A percentile compares a stretch with the other conserved stretches of the same genome.
Evolutionary conservation across 2,797 vertebrate genomes (phyloP).

Genomic region (Anniella stebbinsi): DNA sequence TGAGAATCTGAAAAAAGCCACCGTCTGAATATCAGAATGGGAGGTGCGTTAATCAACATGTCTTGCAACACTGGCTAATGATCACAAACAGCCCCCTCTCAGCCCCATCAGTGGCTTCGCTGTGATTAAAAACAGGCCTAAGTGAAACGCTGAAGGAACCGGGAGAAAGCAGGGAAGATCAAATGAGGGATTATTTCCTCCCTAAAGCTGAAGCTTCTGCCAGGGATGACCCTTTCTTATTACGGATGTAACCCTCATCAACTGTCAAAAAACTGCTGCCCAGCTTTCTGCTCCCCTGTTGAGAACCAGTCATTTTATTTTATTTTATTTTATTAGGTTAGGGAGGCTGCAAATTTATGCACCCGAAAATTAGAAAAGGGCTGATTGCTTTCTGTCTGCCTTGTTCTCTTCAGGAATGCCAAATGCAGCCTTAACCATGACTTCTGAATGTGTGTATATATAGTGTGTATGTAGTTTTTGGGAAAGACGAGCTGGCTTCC

Average conservation of each 20-base stretch:
- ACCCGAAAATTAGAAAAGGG: background rate
- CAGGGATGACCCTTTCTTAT: background rate
- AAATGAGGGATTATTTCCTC: background rate
- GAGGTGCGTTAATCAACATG: background rate
- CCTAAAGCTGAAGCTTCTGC: background rate
- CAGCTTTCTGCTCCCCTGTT: background rate
- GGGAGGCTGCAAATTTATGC: background rate
- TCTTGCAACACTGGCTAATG: background rate
- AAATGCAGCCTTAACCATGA: background rate
- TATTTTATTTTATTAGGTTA: background rate
- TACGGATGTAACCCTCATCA: background rate
- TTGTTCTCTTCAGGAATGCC: background rate
- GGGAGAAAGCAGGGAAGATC: background rate
- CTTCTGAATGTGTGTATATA: background rate
- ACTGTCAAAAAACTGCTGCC: background rate
- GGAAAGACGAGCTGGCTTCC: background rate
- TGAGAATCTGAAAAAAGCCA: background rate
- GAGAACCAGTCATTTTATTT: background rate
- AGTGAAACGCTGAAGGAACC: conserved; percentile 48
- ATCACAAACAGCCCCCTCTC: background rate
- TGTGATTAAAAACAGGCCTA: conserved; percentile 63
- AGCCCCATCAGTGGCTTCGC: background rate
- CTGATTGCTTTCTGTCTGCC: background rate
- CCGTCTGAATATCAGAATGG: background rate
- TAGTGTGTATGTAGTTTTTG: background rate